Evolutionary conservation across 64 coral and sea anemone species (phyloP).

Genomic region (Montipora cactus): DNA sequence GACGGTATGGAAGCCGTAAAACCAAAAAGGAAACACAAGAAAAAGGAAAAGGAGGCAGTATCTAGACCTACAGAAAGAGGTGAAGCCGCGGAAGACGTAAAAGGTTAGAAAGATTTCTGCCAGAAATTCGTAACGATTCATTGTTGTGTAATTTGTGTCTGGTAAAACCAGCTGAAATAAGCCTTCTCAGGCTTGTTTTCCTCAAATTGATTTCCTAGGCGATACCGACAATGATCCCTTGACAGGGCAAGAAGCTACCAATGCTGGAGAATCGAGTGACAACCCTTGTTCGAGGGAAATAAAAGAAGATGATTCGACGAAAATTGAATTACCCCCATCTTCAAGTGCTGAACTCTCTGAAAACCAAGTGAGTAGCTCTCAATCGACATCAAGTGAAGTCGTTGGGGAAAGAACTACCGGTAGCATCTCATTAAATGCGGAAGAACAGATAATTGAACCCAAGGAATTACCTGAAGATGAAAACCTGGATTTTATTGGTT

Average conservation of each 20-base stretch:
- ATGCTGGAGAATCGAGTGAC: neutral
- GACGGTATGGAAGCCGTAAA: constrained; percentile 75
- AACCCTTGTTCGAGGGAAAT: neutral
- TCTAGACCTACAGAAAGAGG: neutral
- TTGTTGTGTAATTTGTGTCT: neutral
- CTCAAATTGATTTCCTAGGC: neutral
- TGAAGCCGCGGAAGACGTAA: constrained; percentile 5
- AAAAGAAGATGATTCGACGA: neutral
- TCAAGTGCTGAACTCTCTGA: neutral
- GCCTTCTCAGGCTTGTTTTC: neutral
- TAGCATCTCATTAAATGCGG: neutral
- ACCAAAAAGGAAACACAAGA: constrained; percentile 57
- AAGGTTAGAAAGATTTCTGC: neutral
- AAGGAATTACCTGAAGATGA: neutral
- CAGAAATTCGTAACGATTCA: neutral
- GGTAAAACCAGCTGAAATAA: neutral
- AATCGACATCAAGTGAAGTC: neutral
- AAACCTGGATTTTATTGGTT: neutral
- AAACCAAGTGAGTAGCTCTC: neutral
- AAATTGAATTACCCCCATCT: neutral
- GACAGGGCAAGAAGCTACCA: neutral
- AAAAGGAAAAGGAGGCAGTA: constrained; percentile 17
- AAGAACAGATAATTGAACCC: neutral
- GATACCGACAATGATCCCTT: neutral
- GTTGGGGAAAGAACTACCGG: neutral